Base-by-base conservation (phyloP, 2,888 invertebrate species). In the Onchidella celtica region DNA sequence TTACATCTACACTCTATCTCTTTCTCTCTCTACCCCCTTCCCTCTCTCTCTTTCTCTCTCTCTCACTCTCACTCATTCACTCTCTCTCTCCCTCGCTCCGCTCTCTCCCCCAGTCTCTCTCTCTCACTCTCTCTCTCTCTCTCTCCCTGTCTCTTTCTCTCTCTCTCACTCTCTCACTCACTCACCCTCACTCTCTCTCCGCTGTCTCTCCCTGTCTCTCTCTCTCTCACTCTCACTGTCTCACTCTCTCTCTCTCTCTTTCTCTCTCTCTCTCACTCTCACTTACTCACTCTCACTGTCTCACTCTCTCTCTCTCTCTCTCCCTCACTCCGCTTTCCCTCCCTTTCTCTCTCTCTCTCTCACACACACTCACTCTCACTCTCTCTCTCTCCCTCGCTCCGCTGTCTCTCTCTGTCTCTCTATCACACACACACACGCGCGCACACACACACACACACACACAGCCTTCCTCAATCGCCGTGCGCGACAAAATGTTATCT, bases 261-360 rank as follows among this genome's bases (percentile, higher is more conserved):
- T 65, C 65, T 65, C 29, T n/a, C n/a, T n/a, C n/a, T n/a, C n/a
- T n/a, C n/a, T n/a, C n/a, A n/a, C n/a, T n/a, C n/a, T n/a, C n/a
- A 14, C 65, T 65, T 32, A 29, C 65, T 65, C 65, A 11, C 29
- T 65, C 32, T 24, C 32, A 29, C 65, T 65, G 11, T 65, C 27
- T 24, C 65, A 29, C 32, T 29, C 65, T 29, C 65, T 29, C 65
- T 65, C 65, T 29, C 32, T 65, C 65, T 65, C 65, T 65, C 29
- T 21, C 6, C 32, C 29, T 65, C 0, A 65, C 32, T 17, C 65
- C 4, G 11, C n/a, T n/a, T 21, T 61, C 61, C 6, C 17, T 61
- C 11, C 0, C 61, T n/a, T 6, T n/a, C 61, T 61, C 61, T n/a
- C n/a, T 61, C 61, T 61, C n/a, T 61, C n/a, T n/a, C 61, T 59